A percentile compares a stretch with the other conserved stretches of the same genome.
Evolutionary conservation across 2,797 vertebrate genomes (phyloP).

Genomic region (Parotocinclus haroldoi): DNA sequence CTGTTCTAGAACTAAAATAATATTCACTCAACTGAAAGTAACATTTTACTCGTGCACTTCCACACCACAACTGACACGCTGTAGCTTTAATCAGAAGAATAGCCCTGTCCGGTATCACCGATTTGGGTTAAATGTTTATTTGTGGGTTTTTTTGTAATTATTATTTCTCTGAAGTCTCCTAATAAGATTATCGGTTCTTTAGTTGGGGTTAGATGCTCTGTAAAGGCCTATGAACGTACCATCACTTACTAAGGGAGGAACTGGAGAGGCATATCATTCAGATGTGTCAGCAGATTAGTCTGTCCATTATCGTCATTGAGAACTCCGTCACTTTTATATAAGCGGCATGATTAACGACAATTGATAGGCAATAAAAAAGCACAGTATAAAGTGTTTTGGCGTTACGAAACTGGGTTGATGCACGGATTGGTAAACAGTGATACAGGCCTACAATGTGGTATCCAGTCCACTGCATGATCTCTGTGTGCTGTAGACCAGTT

Average conservation of each 20-base stretch:
- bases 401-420: not conserved
- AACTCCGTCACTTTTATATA: constrained; percentile 8
- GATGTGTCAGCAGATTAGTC: constrained; percentile 33
- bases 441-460: constrained; percentile 19
- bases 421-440: constrained; percentile 22
- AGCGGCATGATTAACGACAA: not conserved
- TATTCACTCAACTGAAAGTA: constrained; percentile 30
- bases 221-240: constrained; percentile 31
- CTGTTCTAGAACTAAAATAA: not conserved
- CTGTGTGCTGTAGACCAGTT: not conserved
- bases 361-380: constrained; percentile 7
- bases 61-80: constrained; percentile 4
- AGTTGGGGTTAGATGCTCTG: not conserved
- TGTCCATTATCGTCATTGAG: constrained; percentile 29
- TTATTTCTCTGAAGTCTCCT: no score
- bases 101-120: not conserved
- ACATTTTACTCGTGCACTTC: not conserved
- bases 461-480: constrained; percentile 25
- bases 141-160: no score
- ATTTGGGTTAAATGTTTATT: no score
- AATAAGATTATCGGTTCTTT: no score
- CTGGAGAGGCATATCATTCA: constrained; percentile 39
- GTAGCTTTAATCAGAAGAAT: constrained; percentile 1
- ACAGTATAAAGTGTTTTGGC: constrained; percentile 26
- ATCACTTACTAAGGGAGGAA: constrained; percentile 29